Base-by-base conservation (phyloP, 1,140 invertebrate genomes). In the Planococcus citri region DNA sequence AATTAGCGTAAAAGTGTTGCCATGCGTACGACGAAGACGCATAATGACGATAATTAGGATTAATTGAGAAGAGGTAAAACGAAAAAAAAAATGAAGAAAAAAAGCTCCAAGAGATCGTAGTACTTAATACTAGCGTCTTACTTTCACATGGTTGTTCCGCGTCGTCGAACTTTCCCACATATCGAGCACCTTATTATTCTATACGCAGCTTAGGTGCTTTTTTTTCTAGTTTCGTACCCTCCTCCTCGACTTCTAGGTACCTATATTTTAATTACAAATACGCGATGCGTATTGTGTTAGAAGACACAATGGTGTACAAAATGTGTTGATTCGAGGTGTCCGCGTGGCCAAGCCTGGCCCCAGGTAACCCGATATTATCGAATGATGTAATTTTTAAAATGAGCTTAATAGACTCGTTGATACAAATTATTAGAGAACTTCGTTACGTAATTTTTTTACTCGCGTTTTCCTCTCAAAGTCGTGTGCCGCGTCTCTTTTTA, bases 71-170 rank as follows among this genome's bases (percentile, higher is more conserved):
- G 22, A 6, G 20, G 8, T 60, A 60, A 60, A 60, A 60, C n/a
- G n/a, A n/a, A n/a, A n/a, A n/a, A n/a, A n/a, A n/a, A n/a, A n/a
- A n/a, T n/a, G n/a, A n/a, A n/a, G n/a, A n/a, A n/a, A n/a, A n/a
- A 58, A 22, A 58, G 3, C 51, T n/a, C 17, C 51, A 4, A 4
- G 51, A 58, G 17, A 58, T n/a, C 21, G 51, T 20, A 58, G 21
- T 22, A n/a, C n/a, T n/a, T n/a, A n/a, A n/a, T n/a, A n/a, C n/a
- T n/a, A 64, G 60, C 60, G 60, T 64, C 60, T 64, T 64, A 64
- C 60, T 64, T 64, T 64, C 60, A 64, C 60, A 64, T 64, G 60
- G 25, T 14, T 64, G 60, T 64, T 64, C 20, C 60, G 60, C 60
- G 10, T 64, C 22, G 60, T 9, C 60, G 60, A 22, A 25, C 25